Percentiles rank a stretch among this genome's conserved stretches.
Conservation (phyloP, 2,797 vertebrate genomes). For the Sebastes flavidus region DNA sequence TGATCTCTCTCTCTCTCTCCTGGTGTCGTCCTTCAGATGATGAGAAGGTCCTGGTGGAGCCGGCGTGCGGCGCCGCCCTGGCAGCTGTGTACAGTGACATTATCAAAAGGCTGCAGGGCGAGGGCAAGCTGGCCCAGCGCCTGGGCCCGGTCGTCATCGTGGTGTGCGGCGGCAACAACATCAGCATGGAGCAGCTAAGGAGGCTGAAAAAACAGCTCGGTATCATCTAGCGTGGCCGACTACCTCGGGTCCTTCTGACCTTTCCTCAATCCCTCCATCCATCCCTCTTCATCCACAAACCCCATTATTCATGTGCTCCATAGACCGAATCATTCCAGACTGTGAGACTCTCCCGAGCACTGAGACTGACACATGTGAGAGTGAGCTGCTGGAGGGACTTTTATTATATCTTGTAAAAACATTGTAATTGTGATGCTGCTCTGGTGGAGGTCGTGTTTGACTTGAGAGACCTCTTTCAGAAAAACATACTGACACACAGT, state of each 20-base stretch:
- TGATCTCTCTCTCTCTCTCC: background rate
- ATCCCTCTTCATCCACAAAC: background rate
- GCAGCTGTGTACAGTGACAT: slow-evolving; percentile 86
- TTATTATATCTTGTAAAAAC: slow-evolving; percentile 9
- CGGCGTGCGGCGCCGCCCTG: slow-evolving; percentile 89
- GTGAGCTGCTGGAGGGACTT: background rate
- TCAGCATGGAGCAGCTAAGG: slow-evolving; percentile 79
- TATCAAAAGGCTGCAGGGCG: slow-evolving; percentile 82
- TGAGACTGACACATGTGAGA: background rate
- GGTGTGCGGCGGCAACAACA: slow-evolving; percentile 90
- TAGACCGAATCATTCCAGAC: slow-evolving; percentile 66
- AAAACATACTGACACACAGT: background rate
- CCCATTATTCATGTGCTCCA: background rate
- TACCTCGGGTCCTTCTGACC: background rate
- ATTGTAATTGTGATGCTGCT: background rate
- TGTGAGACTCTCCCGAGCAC: slow-evolving; percentile 27
- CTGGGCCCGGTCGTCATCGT: slow-evolving; percentile 85
- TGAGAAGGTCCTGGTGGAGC: slow-evolving; percentile 90
- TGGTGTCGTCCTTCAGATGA: slow-evolving; percentile 82
- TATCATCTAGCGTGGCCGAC: slow-evolving; percentile 35
- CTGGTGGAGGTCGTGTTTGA: background rate
- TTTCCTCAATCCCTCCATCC: slow-evolving; percentile 29
- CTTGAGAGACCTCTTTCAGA: background rate
- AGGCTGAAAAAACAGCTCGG: slow-evolving; percentile 85
- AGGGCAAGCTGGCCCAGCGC: slow-evolving; percentile 76